Evolutionary conservation across 2,888 invertebrate genomes (phyloP), one percentile per base, ranked within the genome.

Genomic region (Tenthredo mesomela): DNA sequence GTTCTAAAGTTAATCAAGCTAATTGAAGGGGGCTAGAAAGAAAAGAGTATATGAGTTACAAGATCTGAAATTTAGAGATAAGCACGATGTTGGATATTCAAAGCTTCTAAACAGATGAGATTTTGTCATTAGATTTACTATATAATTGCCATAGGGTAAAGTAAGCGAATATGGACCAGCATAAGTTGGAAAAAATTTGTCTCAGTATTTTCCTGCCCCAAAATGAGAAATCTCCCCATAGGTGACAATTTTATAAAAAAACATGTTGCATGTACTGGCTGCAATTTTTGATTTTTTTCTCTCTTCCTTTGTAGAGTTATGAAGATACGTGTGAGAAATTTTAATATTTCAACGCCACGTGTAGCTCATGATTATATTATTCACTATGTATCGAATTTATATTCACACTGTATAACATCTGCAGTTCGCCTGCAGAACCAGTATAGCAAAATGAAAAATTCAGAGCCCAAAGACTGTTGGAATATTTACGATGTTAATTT

Each of bases 371-470:
- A 67, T 29, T 67, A 67, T 33, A 18, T 15, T 33, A 18, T 15
- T 67, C 67, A 25, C 15, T 33, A 33, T 33, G 33, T 67, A 29
- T 29, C 29, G 67, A 67, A 33, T 67, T 67, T 29, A 33, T 67
- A 67, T 67, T 67, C 67, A 67, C 67, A 33, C 67, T 33, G 67
- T 67, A 67, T 67, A 67, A 67, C 67, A 67, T 67, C 67, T 67
- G 67, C 67, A 67, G 67, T 33, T 67, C 25, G 18, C 33, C 67
- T 67, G 67, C 67, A 67, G 67, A 67, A 18, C 18, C 33, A 33
- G 67, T 67, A 58, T 21, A 67, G 67, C 33, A 18, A 33, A 67
- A 67, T 67, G 18, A 67, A 67, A 67, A 67, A 67, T 67, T 67
- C 67, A 33, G 15, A 67, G 1, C 67, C 67, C 33, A 33, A 67